Evolutionary conservation across 2,797 vertebrate genomes (phyloP), one percentile per base, ranked within the genome.

Genomic region (Luscinia luscinia): DNA sequence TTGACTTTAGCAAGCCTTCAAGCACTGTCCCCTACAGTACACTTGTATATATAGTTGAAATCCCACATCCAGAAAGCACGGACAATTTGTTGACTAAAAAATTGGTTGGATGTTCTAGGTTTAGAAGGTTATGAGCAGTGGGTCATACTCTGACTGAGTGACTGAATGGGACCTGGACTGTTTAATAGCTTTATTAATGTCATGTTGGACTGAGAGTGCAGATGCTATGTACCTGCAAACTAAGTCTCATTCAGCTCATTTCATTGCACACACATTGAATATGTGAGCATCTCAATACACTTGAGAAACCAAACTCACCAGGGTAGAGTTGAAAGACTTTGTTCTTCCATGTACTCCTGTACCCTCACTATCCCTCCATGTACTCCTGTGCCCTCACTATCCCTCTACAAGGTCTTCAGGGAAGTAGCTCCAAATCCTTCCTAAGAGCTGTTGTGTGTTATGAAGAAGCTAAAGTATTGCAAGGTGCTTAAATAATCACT

Each of bases 301-400:
- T 16, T 23, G 28, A 85, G 67, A 85, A 72, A 24, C 68, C 49
- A 15, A 28, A 14, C 28, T 61, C 18, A 34, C 9, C 6, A 28
- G 55, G 34, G 48, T 4, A 41, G 38, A 49, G 30, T 1, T n/a
- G 19, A 43, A 34, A 80, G 5, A 36, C 23, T 41, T 69, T 55
- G n/a, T 59, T 51, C 48, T 45, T 46, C 32, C 57, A 34, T 2
- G 2, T 19, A 23, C 0, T 1, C 28, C 41, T 45, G 19, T 58
- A 32, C 49, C 38, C 28, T 77, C 36, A 18, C 16, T n/a, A 17
- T 23, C 18, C 45, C 38, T 46, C 32, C 57, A 34, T 2, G 3
- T 19, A 23, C 0, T 1, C 32, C 41, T 45, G 17, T 58, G 32
- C 49, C 38, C 28, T 77, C 40, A 18, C 16, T n/a, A 17, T 23